Percentiles rank a stretch among this genome's conserved stretches.
Evolutionary conservation across 2,797 vertebrate species (phyloP).

Genomic region (Galagoides demidoff): DNA sequence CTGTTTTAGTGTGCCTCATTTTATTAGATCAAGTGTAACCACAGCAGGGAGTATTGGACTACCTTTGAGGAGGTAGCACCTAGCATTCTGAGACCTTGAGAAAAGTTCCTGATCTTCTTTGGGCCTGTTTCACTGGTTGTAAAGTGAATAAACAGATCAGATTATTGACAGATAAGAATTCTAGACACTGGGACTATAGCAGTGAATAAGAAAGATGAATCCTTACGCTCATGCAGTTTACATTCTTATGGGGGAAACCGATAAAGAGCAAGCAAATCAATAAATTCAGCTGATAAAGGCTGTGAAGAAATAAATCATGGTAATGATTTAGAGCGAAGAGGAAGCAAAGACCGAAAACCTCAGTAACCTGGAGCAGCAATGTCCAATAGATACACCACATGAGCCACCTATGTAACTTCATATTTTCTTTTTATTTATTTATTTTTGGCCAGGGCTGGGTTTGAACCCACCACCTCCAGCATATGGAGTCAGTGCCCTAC

Average conservation of each 20-base stretch:
- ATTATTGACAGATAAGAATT: constrained; percentile 21
- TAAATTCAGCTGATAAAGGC: constrained; percentile 35
- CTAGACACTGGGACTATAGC: neutral
- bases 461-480: no score
- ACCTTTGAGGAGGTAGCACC: neutral
- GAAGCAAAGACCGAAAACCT: constrained; percentile 18
- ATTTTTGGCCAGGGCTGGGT: no score
- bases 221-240: neutral
- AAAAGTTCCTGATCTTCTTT: neutral
- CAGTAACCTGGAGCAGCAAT: neutral
- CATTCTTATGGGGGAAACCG: neutral
- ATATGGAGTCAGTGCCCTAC: no score
- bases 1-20: neutral
- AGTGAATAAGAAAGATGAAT: neutral
- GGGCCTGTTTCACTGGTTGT: neutral
- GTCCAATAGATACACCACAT: neutral
- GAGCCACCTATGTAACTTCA: neutral
- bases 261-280: constrained; percentile 24
- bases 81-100: neutral
- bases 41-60: neutral
- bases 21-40: neutral
- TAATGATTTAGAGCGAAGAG: neutral
- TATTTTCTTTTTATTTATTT: neutral
- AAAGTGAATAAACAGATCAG: constrained; percentile 20
- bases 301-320: constrained; percentile 23